Evolutionary conservation across 2,888 invertebrate species (phyloP).

Genomic region (Chesias legatella): DNA sequence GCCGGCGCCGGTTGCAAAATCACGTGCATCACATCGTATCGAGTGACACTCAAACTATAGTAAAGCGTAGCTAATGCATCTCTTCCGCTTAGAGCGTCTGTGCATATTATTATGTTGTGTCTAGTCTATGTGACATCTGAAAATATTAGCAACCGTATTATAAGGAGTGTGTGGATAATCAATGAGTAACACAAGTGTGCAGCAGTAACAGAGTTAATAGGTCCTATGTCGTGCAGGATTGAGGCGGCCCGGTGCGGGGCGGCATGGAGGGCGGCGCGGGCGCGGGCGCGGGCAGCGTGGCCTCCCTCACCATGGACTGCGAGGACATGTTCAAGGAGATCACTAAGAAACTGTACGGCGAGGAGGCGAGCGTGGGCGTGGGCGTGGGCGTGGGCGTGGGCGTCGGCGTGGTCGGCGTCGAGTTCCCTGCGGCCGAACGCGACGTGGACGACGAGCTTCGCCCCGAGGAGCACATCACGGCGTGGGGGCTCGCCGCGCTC

Average conservation of each 20-base stretch:
- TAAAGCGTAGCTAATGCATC: too few relatives aligned
- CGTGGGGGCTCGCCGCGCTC: conserved; percentile 87
- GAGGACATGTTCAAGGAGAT: conserved; percentile 96
- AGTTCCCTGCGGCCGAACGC: conserved; percentile 71
- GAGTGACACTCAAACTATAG: too few relatives aligned
- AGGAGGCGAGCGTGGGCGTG: conserved; percentile 79
- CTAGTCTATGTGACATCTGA: too few relatives aligned
- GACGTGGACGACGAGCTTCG: conserved; percentile 80
- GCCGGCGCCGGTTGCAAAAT: too few relatives aligned
- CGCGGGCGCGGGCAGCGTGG: conserved; percentile 64
- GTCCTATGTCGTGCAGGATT: too few relatives aligned
- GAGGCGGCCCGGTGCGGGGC: conserved; percentile 2
- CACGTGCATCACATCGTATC: too few relatives aligned
- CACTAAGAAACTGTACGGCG: conserved; percentile 93
- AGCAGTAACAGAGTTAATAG: too few relatives aligned
- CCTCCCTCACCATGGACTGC: conserved; percentile 84
- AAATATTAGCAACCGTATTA: too few relatives aligned
- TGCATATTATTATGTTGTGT: too few relatives aligned
- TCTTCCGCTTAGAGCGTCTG: too few relatives aligned
- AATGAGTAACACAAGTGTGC: too few relatives aligned
- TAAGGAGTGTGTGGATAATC: too few relatives aligned
- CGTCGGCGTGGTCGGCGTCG: conserved; percentile 62
- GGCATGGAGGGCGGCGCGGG: conserved; percentile 77
- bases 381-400: conserved; percentile 49
- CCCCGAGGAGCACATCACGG: conserved; percentile 86